Conservation (phyloP, 2,888 invertebrate species). For the Tromatobia lineatoria region DNA sequence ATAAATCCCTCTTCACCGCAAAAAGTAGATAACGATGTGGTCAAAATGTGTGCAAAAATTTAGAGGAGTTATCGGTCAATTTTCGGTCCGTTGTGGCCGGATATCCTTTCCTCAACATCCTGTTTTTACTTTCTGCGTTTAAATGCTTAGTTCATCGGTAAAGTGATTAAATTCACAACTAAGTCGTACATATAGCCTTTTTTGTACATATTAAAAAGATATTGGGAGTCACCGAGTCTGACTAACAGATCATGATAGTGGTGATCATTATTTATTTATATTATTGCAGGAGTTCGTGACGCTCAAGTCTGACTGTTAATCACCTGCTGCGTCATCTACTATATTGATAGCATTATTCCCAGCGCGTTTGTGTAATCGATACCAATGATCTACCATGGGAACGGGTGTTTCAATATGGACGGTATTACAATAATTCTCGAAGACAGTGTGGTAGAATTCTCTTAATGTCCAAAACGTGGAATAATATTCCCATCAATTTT, state of each 20-base stretch:
- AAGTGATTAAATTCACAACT: neutral
- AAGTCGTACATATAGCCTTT: neutral
- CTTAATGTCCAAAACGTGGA: neutral
- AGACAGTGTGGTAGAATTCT: conserved; percentile 1
- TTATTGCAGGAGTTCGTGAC: conserved; percentile 18
- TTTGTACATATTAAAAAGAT: neutral
- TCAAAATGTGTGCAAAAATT: neutral
- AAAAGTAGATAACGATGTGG: conserved; percentile 6
- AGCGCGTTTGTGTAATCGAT: conserved; percentile 58
- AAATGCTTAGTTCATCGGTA: conserved; percentile 6
- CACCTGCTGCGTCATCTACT: conserved; percentile 38
- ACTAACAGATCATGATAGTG: conserved; percentile 17
- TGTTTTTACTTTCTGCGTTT: conserved; percentile 43
- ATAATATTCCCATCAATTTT: conserved; percentile 20
- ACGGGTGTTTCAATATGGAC: conserved; percentile 23
- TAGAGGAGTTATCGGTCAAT: conserved; percentile 45
- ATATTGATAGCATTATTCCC: conserved; percentile 1
- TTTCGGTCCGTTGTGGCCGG: conserved; percentile 35
- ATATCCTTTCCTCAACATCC: conserved; percentile 53
- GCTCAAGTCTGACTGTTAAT: neutral
- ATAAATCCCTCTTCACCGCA: conserved; percentile 9
- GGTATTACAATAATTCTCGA: neutral
- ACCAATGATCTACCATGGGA: conserved; percentile 45
- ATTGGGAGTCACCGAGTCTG: conserved; percentile 29
- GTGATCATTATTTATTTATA: conserved; percentile 14